These are phyloP conservation scores for Thecocarcelia acutangulata DNA, from an alignment of 2,888 invertebrate species.

Conservation along the genomic window DNA sequence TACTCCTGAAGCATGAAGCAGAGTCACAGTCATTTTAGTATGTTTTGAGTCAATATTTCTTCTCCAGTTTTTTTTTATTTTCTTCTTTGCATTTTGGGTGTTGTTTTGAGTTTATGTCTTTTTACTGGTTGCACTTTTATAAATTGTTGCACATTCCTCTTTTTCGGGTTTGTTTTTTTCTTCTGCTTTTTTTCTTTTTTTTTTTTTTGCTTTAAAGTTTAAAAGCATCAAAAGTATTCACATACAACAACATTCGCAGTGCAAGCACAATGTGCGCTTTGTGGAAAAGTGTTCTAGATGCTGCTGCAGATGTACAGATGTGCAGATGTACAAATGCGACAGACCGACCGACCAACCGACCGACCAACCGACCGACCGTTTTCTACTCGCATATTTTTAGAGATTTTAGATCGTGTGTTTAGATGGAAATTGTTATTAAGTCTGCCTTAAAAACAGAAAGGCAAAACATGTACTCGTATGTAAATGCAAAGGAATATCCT, in stretches of 20 bases:
- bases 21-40: constrained; percentile 49
- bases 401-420: constrained; percentile 54
- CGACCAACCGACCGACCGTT: constrained; percentile 5
- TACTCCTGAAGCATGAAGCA: not conserved
- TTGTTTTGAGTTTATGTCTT: constrained; percentile 59
- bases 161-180: not conserved
- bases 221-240: constrained; percentile 32
- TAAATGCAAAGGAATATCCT: constrained; percentile 27
- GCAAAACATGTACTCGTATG: not conserved
- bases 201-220: constrained; percentile 14
- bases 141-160: constrained; percentile 66
- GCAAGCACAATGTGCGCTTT: constrained; percentile 3
- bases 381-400: constrained; percentile 34
- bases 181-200: not conserved
- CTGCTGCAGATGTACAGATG: constrained; percentile 7
- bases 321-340: not conserved
- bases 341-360: not conserved
- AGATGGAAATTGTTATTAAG: constrained; percentile 61
- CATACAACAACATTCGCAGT: constrained; percentile 1
- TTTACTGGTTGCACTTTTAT: constrained; percentile 67
- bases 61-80: constrained; percentile 9
- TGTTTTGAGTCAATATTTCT: constrained; percentile 61
- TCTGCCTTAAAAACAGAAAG: constrained; percentile 29
- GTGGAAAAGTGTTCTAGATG: constrained; percentile 33
- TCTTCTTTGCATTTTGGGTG: constrained; percentile 46